Evolutionary conservation across 2,113 vertebrate species (phyloP).

Genomic region (Peromyscus maniculatus): DNA sequence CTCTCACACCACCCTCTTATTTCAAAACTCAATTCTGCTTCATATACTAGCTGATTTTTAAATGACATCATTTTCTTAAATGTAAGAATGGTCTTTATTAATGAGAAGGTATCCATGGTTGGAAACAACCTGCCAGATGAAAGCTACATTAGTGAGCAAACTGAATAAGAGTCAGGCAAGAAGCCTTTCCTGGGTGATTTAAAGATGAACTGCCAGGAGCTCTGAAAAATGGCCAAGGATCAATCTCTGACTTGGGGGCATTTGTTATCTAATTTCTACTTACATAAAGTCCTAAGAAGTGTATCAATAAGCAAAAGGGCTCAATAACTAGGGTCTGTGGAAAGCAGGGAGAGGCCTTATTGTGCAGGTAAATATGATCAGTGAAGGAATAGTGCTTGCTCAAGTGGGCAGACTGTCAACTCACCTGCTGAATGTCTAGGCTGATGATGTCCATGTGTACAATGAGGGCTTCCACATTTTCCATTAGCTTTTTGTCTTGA

Average conservation of each 20-base stretch:
- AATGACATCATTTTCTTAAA: background rate
- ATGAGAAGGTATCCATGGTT: background rate
- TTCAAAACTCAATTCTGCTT: conserved; percentile 50
- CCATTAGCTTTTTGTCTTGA: conserved; percentile 96
- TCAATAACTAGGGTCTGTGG: background rate
- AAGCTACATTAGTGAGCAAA: background rate
- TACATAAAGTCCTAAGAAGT: conserved; percentile 31
- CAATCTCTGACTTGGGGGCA: background rate
- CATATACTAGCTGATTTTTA: conserved; percentile 14
- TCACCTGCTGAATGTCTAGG: conserved; percentile 97
- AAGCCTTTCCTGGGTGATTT: background rate
- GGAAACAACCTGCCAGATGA: conserved; percentile 39
- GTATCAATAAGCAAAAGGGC: background rate
- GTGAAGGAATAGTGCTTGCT: background rate
- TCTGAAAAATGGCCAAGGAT: background rate
- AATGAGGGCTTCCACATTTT: conserved; percentile 96
- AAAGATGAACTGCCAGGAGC: background rate
- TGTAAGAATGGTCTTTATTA: conserved; percentile 23
- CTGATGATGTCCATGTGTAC: conserved; percentile 99
- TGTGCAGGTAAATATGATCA: background rate
- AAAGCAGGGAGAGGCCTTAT: background rate
- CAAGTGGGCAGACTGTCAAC: background rate
- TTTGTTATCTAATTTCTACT: background rate
- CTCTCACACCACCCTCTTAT: background rate
- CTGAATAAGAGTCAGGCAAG: background rate